Evolutionary conservation across 2,113 vertebrate genomes (phyloP), one percentile per base, ranked within the genome.

Genomic region (Plestiodon gilberti): DNA sequence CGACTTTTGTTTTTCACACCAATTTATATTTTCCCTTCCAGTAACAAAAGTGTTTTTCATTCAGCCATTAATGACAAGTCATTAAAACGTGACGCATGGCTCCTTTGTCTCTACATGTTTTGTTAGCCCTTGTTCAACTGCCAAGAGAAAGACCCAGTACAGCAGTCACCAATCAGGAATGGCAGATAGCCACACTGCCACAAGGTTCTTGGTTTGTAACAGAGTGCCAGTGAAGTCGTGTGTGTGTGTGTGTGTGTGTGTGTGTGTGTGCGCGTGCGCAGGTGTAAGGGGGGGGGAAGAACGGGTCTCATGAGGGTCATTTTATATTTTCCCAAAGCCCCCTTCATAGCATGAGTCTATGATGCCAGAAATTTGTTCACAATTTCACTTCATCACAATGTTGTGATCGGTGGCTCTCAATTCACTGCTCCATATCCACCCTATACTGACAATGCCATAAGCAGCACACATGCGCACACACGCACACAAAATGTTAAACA

Each of bases 61-160:
- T 78, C 15, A 22, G 59, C 35, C 61, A 74, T 81, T 62, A 73
- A 73, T 48, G 67, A 62, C 62, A 40, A 67, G 33, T 33, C 35
- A 71, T 73, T 79, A 73, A 61, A 75, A 48, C 84, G 74, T 75
- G 43, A 84, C 35, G 38, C 61, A 62, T 65, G 57, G 17, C 28
- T 23, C 77, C 33, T 79, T 55, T 38, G 69, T 88, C 76, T 67
- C 48, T 43, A 70, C 52, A 35, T 76, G 64, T 67, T 80, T 88
- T 57, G 82, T 85, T 77, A 59, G 38, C n/a, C 38, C 38, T 70
- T 85, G 62, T 81, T 71, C 38, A 76, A 33, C 71, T 62, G 48
- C 78, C 87, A 89, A 78, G 33, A 81, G 33, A 20, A 40, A 85
- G 25, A 35, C 38, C 57, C 38, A 62, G 38, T 73, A 86, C 55